A percentile compares a stretch with the other conserved stretches of the same genome.
phyloP scores from a whole-genome alignment of 2,888 invertebrate species.

The Drosophila subsilvestris region DNA sequence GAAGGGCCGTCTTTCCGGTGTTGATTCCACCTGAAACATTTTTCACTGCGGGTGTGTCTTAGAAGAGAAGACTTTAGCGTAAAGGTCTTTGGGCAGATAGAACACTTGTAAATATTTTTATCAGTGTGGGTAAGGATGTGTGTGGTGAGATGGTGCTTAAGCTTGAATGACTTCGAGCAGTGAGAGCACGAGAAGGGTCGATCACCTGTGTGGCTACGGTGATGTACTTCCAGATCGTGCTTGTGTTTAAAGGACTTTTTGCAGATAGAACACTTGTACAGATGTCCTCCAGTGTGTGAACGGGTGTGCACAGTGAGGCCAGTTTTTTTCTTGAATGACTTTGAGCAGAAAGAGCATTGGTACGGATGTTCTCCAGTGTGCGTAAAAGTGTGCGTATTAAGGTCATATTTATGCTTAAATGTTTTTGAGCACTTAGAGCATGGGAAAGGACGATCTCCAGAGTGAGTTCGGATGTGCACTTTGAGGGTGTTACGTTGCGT shows the following conservation, averaged over 20 bases:
- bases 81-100: neutral
- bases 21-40: too few species aligned
- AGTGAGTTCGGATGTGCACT: neutral
- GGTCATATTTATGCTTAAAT: neutral
- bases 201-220: neutral
- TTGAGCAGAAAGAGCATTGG: neutral
- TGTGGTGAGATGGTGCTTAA: neutral
- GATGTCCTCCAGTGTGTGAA: conserved; percentile 6
- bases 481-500: neutral
- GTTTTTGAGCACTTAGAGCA: neutral
- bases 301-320: neutral
- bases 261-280: neutral
- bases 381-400: neutral
- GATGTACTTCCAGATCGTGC: neutral
- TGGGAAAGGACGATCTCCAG: neutral
- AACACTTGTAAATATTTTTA: neutral
- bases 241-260: neutral
- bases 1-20: too few species aligned
- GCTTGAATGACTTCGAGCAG: neutral
- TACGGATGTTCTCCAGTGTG: conserved; percentile 4
- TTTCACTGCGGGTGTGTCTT: neutral
- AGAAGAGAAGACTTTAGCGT: neutral
- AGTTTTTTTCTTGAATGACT: neutral
- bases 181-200: neutral
- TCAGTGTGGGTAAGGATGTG: neutral